phyloP scores from a whole-genome alignment of 2,797 vertebrate species.

The Phalloptychus januarius region DNA sequence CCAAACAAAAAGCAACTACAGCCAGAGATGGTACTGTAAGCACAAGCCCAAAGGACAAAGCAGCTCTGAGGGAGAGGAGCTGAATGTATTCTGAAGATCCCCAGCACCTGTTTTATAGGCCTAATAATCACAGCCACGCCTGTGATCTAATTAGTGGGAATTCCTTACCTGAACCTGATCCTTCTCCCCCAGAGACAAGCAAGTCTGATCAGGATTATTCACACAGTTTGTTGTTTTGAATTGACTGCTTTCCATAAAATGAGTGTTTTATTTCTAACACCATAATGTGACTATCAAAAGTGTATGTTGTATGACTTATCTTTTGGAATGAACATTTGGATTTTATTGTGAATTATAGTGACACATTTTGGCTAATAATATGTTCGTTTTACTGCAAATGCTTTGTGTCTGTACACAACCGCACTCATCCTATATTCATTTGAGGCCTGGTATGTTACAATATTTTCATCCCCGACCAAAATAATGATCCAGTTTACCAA shows the following conservation, averaged over 20 bases:
- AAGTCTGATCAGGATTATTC: background rate
- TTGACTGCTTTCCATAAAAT: background rate
- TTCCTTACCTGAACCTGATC: background rate
- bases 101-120: slow-evolving; percentile 50
- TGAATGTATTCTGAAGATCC: background rate
- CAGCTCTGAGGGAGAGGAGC: slow-evolving; percentile 27
- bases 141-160: slow-evolving; percentile 46
- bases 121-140: slow-evolving; percentile 31
- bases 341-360: background rate
- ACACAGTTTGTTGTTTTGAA: background rate
- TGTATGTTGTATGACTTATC: background rate
- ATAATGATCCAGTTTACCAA: background rate
- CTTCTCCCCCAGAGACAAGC: background rate
- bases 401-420: background rate
- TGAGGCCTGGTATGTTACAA: background rate
- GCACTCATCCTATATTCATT: background rate
- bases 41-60: slow-evolving; percentile 20
- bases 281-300: background rate
- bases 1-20: slow-evolving; percentile 16
- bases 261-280: slow-evolving; percentile 15
- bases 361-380: background rate
- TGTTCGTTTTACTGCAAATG: background rate
- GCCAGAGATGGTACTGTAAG: slow-evolving; percentile 9
- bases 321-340: background rate
- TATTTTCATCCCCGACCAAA: background rate